Base-by-base conservation (phyloP, 2,888 invertebrate genomes). In the Andrena camellia region DNA sequence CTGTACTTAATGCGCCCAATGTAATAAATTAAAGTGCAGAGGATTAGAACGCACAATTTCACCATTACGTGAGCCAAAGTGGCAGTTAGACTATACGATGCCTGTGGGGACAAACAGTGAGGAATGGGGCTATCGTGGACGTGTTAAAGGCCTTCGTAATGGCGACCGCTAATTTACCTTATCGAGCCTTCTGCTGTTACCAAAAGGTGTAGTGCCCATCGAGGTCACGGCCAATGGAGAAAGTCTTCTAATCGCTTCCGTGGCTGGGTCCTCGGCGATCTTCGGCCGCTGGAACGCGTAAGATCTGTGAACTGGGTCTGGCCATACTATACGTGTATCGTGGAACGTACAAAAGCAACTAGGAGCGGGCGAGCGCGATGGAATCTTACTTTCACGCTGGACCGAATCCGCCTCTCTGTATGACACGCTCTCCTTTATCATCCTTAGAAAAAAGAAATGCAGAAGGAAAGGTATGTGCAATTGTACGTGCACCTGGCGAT, bases 331-430 rank as follows among this genome's bases (percentile, higher is more conserved):
- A 23, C 73, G 31, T 31, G 35, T 31, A 7, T 6, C n/a, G 5
- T 23, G 3, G 13, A 54, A 10, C 6, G 33, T 52, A 42, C 50
- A 6, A 73, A 35, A 8, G 48, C 57, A 62, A 78, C 68, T 64
- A 23, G 7, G 20, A 20, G 74, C 67, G 23, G 69, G 74, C 54
- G 64, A 60, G 50, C 71, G 76, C 72, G 42, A 23, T 52, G 72
- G 64, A 68, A 74, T 74, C 73, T 81, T 81, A 85, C 85, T 85
- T 85, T 85, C 85, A 85, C 85, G 50, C 31, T 33, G 75, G 69
- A 69, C 60, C 78, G 63, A 57, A n/a, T 54, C 54, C 54, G 42
- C 42, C 42, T 17, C 8, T 54, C 8, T 54, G 60, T 59, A 10
- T 26, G 23, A 7, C 10, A 6, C 68, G n/a, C 20, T 35, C 23